Conservation (phyloP, 2,888 invertebrate genomes). For the Lymantria monacha region DNA sequence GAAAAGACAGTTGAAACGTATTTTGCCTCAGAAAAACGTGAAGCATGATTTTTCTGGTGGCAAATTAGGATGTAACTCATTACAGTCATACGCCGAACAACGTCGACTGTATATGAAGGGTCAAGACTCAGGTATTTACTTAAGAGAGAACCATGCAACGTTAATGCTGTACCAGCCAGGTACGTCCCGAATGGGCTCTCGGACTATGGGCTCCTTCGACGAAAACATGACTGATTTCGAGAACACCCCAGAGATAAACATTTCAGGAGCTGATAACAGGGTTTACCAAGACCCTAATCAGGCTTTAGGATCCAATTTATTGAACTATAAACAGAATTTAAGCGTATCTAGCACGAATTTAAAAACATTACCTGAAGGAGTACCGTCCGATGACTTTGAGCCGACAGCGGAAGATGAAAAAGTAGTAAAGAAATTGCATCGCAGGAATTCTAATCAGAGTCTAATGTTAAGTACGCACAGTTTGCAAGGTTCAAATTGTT, state of each 20-base stretch:
- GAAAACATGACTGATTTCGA: conserved; percentile 71
- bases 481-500: conserved; percentile 80
- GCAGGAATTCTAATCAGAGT: conserved; percentile 84
- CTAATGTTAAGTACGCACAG: conserved; percentile 81
- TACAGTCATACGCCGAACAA: conserved; percentile 62
- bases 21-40: conserved; percentile 66
- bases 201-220: conserved; percentile 76
- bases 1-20: conserved; percentile 79
- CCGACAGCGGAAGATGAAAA: conserved; percentile 70
- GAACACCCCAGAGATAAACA: conserved; percentile 63
- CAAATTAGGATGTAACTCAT: conserved; percentile 58
- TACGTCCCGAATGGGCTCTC: conserved; percentile 60
- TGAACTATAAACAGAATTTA: conserved; percentile 83
- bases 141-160: conserved; percentile 73
- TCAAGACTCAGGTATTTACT: conserved; percentile 75
- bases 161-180: conserved; percentile 78
- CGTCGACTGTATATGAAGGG: conserved; percentile 70
- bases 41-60: conserved; percentile 61
- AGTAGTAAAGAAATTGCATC: conserved; percentile 73
- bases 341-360: conserved; percentile 87
- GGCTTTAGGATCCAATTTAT: conserved; percentile 78
- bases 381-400: conserved; percentile 85
- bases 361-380: conserved; percentile 87
- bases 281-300: conserved; percentile 54
- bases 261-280: conserved; percentile 55